Conservation (phyloP, 30 jellyfish, hydroid and myxozoan genomes). For the Aurelia coerulea region DNA sequence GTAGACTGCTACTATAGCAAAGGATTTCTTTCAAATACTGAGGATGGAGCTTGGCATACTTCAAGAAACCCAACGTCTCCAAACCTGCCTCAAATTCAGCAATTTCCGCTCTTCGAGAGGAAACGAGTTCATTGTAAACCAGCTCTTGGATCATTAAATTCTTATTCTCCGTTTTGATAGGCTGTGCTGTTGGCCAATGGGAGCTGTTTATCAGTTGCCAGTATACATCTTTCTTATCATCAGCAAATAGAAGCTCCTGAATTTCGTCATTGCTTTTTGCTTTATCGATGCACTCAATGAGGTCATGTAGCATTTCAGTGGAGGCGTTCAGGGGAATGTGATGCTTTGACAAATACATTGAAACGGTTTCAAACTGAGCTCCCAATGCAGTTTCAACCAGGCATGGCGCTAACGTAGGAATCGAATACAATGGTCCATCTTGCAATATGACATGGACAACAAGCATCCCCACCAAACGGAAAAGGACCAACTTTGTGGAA, state of each 20-base stretch:
- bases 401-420: background rate
- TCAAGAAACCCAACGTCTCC: background rate
- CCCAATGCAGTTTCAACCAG: background rate
- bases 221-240: background rate
- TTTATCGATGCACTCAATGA: background rate
- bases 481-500: conserved; percentile 4
- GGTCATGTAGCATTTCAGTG: background rate
- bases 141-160: background rate
- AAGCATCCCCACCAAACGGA: conserved; percentile 1
- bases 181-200: conserved; percentile 5
- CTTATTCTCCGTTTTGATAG: background rate
- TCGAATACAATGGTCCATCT: background rate
- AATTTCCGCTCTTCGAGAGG: background rate
- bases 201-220: conserved; percentile 6
- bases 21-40: background rate
- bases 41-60: background rate
- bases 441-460: background rate
- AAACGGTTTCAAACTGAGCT: background rate
- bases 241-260: background rate
- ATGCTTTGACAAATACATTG: background rate
- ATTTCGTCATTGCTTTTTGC: background rate
- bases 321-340: background rate
- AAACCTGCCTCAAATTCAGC: conserved; percentile 4
- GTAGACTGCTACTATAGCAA: background rate
- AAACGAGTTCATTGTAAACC: background rate